Base-by-base conservation (phyloP, 1,140 invertebrate genomes). In the Muscidifurax raptorellus region DNA sequence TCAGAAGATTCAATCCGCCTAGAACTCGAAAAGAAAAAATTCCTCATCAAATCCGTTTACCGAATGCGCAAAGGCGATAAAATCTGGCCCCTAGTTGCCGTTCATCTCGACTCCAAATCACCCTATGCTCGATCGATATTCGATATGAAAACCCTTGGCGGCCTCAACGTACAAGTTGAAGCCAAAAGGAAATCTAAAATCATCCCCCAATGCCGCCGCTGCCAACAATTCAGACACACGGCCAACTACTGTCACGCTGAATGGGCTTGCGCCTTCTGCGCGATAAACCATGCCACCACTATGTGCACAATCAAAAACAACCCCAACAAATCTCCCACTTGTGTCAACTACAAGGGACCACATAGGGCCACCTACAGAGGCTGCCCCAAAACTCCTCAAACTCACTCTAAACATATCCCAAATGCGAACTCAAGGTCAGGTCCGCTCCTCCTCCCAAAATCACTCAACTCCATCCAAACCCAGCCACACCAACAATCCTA, bases 201-300 rank as follows among this genome's bases (percentile, higher is more conserved):
- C 10, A 66, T 82, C 0, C 66, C 84, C 0, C 84, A 85, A 80
- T 85, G 84, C 32, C 80, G 32, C 7, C 74, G 80, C n/a, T 77
- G 75, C 44, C 36, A 47, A 28, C 6, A 27, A 47, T 77, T 77
- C 25, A 25, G 44, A 3, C 75, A 47, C 25, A 25, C 22, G 0
- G 22, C 40, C 1, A 77, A 32, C 2, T 32, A 74, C 22, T 74
- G 36, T 32, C 2, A 40, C 2, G 4, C 32, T 0, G 1, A 0
- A 1, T 32, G 27, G 74, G n/a, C 4, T 6, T 85, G 67, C 76
- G 27, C 71, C 1, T 76, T 76, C 32, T 85, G 84, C 25, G 32
- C 64, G 9, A 5, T 40, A 32, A 30, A 27, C 66, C 75, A 85
- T 47, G 25, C n/a, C 44, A 82, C 84, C 13, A 18, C 66, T 18